Evolutionary conservation across 2,113 vertebrate species (phyloP), one percentile per base, ranked within the genome.

Genomic region (Alethe diademata): DNA sequence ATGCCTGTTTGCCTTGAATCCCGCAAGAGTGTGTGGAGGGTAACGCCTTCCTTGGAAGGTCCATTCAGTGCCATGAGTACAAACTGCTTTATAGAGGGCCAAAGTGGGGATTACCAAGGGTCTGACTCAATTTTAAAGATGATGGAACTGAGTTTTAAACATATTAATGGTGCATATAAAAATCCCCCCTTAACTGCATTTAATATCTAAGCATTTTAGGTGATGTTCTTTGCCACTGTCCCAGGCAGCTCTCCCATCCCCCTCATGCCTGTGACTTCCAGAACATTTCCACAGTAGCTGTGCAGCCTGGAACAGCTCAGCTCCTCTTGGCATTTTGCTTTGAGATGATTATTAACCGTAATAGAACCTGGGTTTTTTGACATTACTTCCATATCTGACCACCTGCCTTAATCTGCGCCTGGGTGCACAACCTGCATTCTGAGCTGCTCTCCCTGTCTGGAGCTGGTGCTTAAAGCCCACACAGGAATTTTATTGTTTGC

Each of bases 181-280:
- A 78, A 40, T 24, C 5, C 26, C 10, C 15, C 11, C 31, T 45
- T 29, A 62, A 50, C 11, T 62, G 19, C 36, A 65, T 12, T 76
- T 45, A 62, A n/a, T 47, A 36, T 29, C 71, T 22, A 19, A 75
- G 12, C 5, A 36, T 25, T 56, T 85, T 17, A 58, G 3, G 19
- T 58, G 31, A 28, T 50, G 28, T 3, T 8, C 25, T 67, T 10
- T 5, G 7, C 19, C 24, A 5, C 29, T 28, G 36, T 16, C 73
- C 33, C 33, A 24, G 29, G 42, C 2, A 4, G 7, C 14, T 88
- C 7, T 11, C 4, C 1, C 2, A 0, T 40, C 74, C 22, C 16
- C 26, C 40, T 70, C 26, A 9, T 11, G 28, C 7, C 60, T 16
- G 0, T 29, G 47, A 26, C 25, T 61, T 50, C 12, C 64, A 78